Evolutionary conservation across 1,140 invertebrate genomes (phyloP), one percentile per base, ranked within the genome.

Genomic region (Sinella curviseta): DNA sequence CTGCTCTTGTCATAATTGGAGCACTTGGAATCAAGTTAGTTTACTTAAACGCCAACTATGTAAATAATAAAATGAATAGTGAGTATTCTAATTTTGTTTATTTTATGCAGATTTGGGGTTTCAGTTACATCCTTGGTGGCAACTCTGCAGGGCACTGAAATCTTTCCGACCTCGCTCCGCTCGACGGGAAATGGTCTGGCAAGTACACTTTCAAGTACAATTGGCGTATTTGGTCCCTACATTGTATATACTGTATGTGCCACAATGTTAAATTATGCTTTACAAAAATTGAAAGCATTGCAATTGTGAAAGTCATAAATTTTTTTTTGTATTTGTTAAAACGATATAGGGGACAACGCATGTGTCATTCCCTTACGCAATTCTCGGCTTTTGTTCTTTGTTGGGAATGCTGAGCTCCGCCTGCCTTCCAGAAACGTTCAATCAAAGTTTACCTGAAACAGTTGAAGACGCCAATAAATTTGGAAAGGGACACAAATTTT

Each of bases 71-170:
- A n/a, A n/a, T n/a, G n/a, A n/a, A n/a, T n/a, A n/a, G n/a, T n/a
- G n/a, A n/a, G n/a, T n/a, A n/a, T n/a, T n/a, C n/a, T n/a, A n/a
- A n/a, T n/a, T n/a, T n/a, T n/a, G n/a, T n/a, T n/a, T n/a, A n/a
- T n/a, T n/a, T n/a, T 70, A 16, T 30, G 8, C 31, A 88, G 86
- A 85, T 85, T 77, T 79, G 77, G 89, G 55, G 89, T 91, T 74
- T 89, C 90, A 2, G 85, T 91, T 1, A 87, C 90, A 12, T 93
- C 91, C 85, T 90, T 91, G 83, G 88, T 90, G 12, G 88, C 90
- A 35, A 93, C 91, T 84, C 85, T 90, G 1, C 74, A 75, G 39
- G 74, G 34, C 2, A 54, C 39, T 4, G 88, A 89, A 80, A 80
- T 86, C 2, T 86, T 86, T 67, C 88, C 88, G 0, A 89, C 88